Conservation (phyloP, 2,797 vertebrate genomes). For the Eupleurogrammus muticus region DNA sequence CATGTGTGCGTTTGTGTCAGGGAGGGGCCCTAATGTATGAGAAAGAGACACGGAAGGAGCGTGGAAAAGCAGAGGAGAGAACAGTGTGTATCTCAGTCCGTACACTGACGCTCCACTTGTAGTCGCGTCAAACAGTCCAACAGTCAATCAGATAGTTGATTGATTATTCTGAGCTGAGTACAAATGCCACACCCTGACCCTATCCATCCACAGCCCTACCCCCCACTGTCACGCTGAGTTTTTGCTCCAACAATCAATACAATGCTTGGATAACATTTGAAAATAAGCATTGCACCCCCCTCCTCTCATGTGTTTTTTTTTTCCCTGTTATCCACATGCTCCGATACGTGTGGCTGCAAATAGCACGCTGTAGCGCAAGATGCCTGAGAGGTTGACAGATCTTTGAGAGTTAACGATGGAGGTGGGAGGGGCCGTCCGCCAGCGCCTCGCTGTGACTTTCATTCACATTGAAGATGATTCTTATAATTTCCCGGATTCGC, state of each 20-base stretch:
- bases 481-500: slow-evolving; percentile 47
- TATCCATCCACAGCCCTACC: slow-evolving; percentile 41
- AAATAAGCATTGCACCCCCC: slow-evolving; percentile 19
- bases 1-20: slow-evolving; percentile 67
- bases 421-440: slow-evolving; percentile 46
- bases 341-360: slow-evolving; percentile 43
- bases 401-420: slow-evolving; percentile 29
- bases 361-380: slow-evolving; percentile 30
- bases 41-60: slow-evolving; percentile 57
- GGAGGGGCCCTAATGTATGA: slow-evolving; percentile 77
- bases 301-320: slow-evolving; percentile 15
- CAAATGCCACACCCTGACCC: slow-evolving; percentile 57
- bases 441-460: slow-evolving; percentile 60
- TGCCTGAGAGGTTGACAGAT: slow-evolving; percentile 29
- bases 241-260: slow-evolving; percentile 49
- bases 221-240: neutral
- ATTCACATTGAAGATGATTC: slow-evolving; percentile 61
- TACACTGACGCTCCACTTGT: neutral
- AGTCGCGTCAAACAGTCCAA: neutral
- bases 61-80: slow-evolving; percentile 28
- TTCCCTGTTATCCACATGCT: slow-evolving; percentile 32
- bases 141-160: slow-evolving; percentile 23
- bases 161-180: slow-evolving; percentile 16
- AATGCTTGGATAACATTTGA: slow-evolving; percentile 18
- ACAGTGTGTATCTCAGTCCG: slow-evolving; percentile 31